These are phyloP conservation scores for Equus quagga DNA, from an alignment of 2,113 vertebrate species.

Conservation along the genomic window DNA sequence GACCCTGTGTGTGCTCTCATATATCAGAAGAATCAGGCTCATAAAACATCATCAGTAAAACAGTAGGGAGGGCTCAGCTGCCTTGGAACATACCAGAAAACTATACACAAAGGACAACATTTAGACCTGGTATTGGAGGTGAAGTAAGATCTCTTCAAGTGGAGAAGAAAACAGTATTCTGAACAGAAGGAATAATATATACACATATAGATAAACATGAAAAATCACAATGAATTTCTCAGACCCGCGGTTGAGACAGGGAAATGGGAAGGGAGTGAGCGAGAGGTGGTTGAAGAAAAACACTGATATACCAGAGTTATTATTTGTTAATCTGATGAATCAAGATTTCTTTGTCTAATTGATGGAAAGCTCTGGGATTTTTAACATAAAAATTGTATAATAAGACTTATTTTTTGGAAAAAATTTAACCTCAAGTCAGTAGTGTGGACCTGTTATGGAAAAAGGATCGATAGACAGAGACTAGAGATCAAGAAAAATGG, in stretches of 20 bases:
- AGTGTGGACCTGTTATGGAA: not conserved
- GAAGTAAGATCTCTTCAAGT: not conserved
- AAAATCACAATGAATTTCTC: not conserved
- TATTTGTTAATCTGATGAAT: not conserved
- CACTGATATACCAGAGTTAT: too few relatives aligned
- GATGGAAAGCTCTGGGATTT: not conserved
- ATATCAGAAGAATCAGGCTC: not conserved
- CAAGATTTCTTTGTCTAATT: not conserved
- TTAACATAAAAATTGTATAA: not conserved
- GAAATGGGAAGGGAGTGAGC: not conserved
- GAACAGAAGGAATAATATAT: not conserved
- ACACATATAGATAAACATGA: not conserved
- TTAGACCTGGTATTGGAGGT: not conserved
- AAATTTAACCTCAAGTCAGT: not conserved
- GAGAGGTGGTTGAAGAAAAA: not conserved
- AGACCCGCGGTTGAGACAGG: not conserved
- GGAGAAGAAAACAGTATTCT: not conserved
- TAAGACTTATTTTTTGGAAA: not conserved
- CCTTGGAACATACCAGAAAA: not conserved
- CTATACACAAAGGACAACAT: not conserved
- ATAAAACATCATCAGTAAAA: not conserved
- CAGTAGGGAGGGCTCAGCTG: not conserved
- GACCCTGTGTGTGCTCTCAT: not conserved
- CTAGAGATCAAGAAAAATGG: not conserved
- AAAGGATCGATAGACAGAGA: not conserved